These are phyloP conservation scores for Sphaerophoria rueppellii DNA, from an alignment of 2,888 invertebrate genomes.

Conservation along the genomic window DNA sequence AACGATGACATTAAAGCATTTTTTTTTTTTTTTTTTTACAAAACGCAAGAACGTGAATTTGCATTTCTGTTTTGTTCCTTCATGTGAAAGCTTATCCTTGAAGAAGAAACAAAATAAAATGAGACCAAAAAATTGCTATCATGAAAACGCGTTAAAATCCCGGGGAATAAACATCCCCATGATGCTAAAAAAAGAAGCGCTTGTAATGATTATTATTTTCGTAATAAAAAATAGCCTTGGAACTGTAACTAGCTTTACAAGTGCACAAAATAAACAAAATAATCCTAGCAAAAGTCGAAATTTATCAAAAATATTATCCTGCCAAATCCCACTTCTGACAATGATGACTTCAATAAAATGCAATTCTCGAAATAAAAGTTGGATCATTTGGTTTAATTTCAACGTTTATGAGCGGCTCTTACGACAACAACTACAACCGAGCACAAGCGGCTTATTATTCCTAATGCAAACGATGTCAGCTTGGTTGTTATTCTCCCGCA, in stretches of 20 bases:
- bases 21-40: not conserved
- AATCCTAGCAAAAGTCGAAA: constrained; percentile 7
- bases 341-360: constrained; percentile 23
- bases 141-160: constrained; percentile 14
- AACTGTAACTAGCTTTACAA: not conserved
- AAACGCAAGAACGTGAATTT: constrained; percentile 41
- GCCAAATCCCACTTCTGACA: not conserved
- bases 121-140: constrained; percentile 19
- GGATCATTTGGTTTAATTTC: constrained; percentile 18
- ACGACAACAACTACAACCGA: not conserved
- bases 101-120: not conserved
- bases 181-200: constrained; percentile 14
- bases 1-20: constrained; percentile 42
- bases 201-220: constrained; percentile 40
- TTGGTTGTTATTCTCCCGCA: constrained; percentile 41
- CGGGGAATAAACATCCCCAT: constrained; percentile 25
- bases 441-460: not conserved
- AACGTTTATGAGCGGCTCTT: not conserved
- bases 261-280: not conserved
- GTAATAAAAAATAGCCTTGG: not conserved
- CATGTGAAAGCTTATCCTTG: constrained; percentile 12
- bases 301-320: constrained; percentile 33
- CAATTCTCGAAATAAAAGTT: constrained; percentile 32
- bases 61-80: constrained; percentile 32
- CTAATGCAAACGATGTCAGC: constrained; percentile 31